phyloP scores from a whole-genome alignment of 2,113 vertebrate genomes.

The Calcarius ornatus region DNA sequence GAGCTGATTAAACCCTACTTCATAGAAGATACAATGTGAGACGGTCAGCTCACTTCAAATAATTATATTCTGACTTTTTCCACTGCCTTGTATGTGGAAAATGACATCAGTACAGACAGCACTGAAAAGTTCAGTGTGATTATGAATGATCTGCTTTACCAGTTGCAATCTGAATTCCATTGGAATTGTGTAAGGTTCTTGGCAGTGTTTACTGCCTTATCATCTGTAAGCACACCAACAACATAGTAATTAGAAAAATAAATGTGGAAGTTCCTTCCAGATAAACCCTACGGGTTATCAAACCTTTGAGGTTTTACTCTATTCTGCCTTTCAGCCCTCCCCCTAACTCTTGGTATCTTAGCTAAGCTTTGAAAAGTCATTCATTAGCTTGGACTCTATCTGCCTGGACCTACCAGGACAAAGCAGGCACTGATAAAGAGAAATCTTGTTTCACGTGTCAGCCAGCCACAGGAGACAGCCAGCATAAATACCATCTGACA shows the following conservation, averaged over 20 bases:
- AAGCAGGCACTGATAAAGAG: background rate
- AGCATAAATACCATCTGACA: background rate
- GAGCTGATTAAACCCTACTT: background rate
- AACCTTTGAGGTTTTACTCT: conserved; percentile 6
- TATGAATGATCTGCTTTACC: background rate
- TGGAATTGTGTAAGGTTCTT: conserved; percentile 2
- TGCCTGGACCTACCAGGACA: background rate
- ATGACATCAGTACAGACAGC: background rate
- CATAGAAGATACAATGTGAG: background rate
- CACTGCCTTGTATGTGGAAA: background rate
- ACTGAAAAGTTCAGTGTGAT: background rate
- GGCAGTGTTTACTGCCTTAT: background rate
- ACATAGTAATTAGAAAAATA: background rate
- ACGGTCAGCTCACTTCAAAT: background rate
- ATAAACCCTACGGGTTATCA: background rate
- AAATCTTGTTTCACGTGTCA: background rate
- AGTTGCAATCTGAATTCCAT: conserved; percentile 3
- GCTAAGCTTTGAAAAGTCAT: conserved; percentile 13
- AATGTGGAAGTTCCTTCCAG: background rate
- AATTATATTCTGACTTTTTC: background rate
- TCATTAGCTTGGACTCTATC: background rate
- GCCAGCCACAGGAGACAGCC: background rate
- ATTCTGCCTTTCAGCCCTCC: background rate
- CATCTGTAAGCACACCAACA: background rate
- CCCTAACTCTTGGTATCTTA: background rate